Conservation (phyloP, 2,113 vertebrate genomes). For the Seriola dumerili region DNA sequence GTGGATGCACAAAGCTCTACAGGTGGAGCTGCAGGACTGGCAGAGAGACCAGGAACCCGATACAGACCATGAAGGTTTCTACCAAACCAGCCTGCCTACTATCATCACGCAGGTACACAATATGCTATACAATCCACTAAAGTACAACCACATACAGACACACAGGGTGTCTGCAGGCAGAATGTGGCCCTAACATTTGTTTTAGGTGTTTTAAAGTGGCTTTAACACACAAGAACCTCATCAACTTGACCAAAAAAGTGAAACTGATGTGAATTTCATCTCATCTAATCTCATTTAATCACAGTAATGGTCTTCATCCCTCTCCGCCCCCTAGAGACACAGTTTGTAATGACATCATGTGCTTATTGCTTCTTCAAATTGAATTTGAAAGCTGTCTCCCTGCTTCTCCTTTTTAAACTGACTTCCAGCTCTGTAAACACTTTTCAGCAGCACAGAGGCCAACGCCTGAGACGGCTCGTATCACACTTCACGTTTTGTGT, state of each 20-base stretch:
- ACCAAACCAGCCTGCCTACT: conserved; percentile 91
- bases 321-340: not conserved
- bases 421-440: not conserved
- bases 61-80: conserved; percentile 93
- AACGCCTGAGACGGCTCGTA: not conserved
- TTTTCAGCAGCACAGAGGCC: not conserved
- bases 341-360: not conserved
- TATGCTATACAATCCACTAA: not conserved
- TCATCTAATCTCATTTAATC: not conserved
- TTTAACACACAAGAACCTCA: not conserved
- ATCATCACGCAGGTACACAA: conserved; percentile 92
- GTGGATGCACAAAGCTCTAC: conserved; percentile 95
- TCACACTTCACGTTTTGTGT: not conserved
- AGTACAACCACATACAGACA: not conserved
- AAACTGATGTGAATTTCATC: not conserved
- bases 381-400: not conserved
- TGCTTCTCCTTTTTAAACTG: not conserved
- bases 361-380: not conserved
- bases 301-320: not conserved
- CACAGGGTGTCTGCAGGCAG: too few species aligned
- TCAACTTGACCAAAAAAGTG: not conserved
- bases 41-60: conserved; percentile 92
- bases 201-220: too few species aligned
- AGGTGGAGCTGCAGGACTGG: conserved; percentile 96
- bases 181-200: not conserved